Base-by-base conservation (phyloP, 2,888 invertebrate species). In the Drosophila austrosaltans region DNA sequence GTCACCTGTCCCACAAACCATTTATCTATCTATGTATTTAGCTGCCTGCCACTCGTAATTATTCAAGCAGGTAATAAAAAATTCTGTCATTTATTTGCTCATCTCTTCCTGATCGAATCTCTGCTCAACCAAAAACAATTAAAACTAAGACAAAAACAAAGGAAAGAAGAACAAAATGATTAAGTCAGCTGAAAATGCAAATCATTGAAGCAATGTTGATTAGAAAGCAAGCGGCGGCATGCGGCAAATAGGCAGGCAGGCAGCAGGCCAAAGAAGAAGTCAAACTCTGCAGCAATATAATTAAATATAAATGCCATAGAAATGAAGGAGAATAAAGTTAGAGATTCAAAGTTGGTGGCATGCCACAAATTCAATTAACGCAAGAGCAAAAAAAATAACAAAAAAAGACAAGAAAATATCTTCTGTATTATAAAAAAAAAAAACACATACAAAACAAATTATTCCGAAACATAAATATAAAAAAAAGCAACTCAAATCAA, bases 311-410 rank as follows among this genome's bases (percentile, higher is more conserved):
- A 87, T 79, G 71, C 70, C 74, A 66, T 67, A 75, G 40, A 25
- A 39, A 12, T 2, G 6, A 12, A 2, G 12, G 16, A 8, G 66
- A 53, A 67, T 20, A 6, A 42, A 12, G 36, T 12, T 16, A 44
- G 8, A 44, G 20, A 44, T 22, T 3, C 22, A 22, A 10, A 12
- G 12, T 68, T 67, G 57, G 67, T 36, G 60, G 63, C 58, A 67
- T 68, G 83, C 87, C 89, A 61, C 83, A 84, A 88, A 88, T 88
- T 84, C 83, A 88, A 84, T 84, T 84, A 83, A 83, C 68, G 72
- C 63, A 48, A 65, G 39, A 53, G 42, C 20, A 69, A 69, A 68
- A 53, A 53, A 39, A 61, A 30, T 66, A 61, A 63, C 62, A 69
- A 42, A 53, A 60, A 59, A 28, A 44, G 62, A 65, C 6, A 36